phyloP scores from a whole-genome alignment of 2,797 vertebrate genomes.

The Alauda arvensis region DNA sequence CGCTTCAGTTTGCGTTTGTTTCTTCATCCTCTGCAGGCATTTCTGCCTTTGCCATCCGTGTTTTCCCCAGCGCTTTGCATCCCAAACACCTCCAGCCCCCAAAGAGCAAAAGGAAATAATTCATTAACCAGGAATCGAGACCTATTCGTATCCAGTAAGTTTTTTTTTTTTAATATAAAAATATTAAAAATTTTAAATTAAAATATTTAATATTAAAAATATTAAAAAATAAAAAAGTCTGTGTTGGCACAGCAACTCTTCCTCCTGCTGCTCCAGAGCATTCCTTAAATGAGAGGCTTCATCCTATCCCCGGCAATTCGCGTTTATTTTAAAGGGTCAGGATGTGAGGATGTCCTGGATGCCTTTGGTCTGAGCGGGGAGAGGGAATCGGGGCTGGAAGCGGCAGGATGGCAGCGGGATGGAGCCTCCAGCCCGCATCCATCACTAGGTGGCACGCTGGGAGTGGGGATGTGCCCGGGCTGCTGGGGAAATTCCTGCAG shows the following conservation, averaged over 20 bases:
- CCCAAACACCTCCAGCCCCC: too few species aligned
- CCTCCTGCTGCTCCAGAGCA: too few species aligned
- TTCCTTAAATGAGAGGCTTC: too few species aligned
- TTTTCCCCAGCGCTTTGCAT: background rate
- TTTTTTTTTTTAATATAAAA: too few species aligned
- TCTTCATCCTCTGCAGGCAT: fast-evolving
- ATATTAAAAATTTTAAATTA: too few species aligned
- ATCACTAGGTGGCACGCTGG: constrained; percentile 61
- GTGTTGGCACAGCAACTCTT: too few species aligned
- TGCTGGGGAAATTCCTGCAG: background rate
- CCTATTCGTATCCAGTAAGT: too few species aligned
- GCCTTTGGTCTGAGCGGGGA: fast-evolving
- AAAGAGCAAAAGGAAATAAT: too few species aligned
- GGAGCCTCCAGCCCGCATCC: background rate
- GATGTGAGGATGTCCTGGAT: background rate
- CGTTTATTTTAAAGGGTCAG: background rate
- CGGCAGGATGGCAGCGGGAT: background rate
- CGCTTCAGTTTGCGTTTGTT: fast-evolving
- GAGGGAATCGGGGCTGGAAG: background rate
- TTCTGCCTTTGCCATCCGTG: background rate
- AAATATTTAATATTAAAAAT: too few species aligned
- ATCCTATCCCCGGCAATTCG: too few species aligned
- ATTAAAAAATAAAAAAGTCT: too few species aligned
- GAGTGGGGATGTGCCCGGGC: constrained; percentile 17
- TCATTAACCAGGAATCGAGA: too few species aligned